Evolutionary conservation across 2,797 vertebrate species (phyloP), one percentile per base, ranked within the genome.

Genomic region (Aplochiton taeniatus): DNA sequence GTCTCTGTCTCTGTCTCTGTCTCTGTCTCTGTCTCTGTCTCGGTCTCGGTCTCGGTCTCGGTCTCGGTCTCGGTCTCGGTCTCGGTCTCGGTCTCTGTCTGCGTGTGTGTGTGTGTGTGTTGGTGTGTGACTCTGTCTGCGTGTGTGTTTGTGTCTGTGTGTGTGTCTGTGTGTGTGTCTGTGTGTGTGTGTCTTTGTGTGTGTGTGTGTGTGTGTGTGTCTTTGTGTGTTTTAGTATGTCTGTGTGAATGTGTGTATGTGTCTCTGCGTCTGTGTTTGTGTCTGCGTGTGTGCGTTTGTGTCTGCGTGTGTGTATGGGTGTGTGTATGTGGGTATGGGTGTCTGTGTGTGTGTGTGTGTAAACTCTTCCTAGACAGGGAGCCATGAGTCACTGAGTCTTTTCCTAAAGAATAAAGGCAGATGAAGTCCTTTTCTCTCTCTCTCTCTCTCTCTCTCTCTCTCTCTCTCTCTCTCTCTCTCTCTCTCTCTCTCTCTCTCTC

Each of bases 31-130:
- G 3, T 31, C 31, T 31, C 31, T 31, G 3, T 31, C 31, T 31
- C 31, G n/a, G n/a, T n/a, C n/a, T 31, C 31, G n/a, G n/a, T 31
- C 31, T 31, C 31, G 72, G 72, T 72, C 53, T 78, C 69, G 43
- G 65, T 57, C n/a, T n/a, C n/a, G n/a, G 3, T 31, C 31, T 31
- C 31, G 2, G 3, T 31, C 31, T 31, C 31, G 2, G 3, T 31
- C 31, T 31, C 31, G n/a, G n/a, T 31, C 31, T 31, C 31, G 72
- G 72, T 72, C 53, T 78, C 69, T 45, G 65, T 57, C n/a, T n/a
- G n/a, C n/a, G n/a, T n/a, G 48, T 75, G 41, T 62, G 61, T 51
- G 56, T 44, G 56, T 44, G 56, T 43, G 57, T 11, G 55, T 41
- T 12, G 6, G 56, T 17, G 55, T 19, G 8, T 46, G 14, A 11